Conservation (phyloP, 2,113 vertebrate species). For the Bostrychus sinensis region DNA sequence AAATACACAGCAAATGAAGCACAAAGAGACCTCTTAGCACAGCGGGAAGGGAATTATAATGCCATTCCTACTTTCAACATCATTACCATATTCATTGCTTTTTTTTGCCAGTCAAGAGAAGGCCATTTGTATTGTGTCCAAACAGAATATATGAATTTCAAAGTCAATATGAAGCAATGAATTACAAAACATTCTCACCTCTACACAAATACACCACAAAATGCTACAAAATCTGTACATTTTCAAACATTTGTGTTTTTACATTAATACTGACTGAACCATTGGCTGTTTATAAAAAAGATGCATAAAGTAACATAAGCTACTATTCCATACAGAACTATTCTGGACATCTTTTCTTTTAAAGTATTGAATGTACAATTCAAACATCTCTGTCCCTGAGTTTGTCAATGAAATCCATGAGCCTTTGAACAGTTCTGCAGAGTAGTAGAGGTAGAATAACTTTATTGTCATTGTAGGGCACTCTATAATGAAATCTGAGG, state of each 20-base stretch:
- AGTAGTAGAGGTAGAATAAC: too few relatives aligned
- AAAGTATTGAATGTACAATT: too few relatives aligned
- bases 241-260: background rate
- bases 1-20: slow-evolving; percentile 65
- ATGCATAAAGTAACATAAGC: too few relatives aligned
- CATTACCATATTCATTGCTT: slow-evolving; percentile 60
- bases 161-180: slow-evolving; percentile 18
- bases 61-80: slow-evolving; percentile 58
- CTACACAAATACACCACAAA: slow-evolving; percentile 11
- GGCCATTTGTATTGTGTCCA: slow-evolving; percentile 27
- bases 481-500: too few relatives aligned
- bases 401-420: too few relatives aligned
- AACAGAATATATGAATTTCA: slow-evolving; percentile 23
- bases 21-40: slow-evolving; percentile 56
- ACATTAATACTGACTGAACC: too few relatives aligned
- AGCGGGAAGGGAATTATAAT: slow-evolving; percentile 60
- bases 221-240: slow-evolving; percentile 11
- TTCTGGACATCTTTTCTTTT: too few relatives aligned
- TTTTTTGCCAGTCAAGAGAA: slow-evolving; percentile 43
- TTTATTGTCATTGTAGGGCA: too few relatives aligned
- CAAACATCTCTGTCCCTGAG: too few relatives aligned
- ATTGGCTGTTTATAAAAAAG: too few relatives aligned
- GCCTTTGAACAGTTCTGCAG: too few relatives aligned
- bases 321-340: too few relatives aligned
- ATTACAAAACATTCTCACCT: slow-evolving; percentile 27